A percentile compares a stretch with the other conserved stretches of the same genome.
These are phyloP conservation scores for Atta cephalotes DNA, from an alignment of 1,140 invertebrate genomes.

Conservation along the genomic window DNA sequence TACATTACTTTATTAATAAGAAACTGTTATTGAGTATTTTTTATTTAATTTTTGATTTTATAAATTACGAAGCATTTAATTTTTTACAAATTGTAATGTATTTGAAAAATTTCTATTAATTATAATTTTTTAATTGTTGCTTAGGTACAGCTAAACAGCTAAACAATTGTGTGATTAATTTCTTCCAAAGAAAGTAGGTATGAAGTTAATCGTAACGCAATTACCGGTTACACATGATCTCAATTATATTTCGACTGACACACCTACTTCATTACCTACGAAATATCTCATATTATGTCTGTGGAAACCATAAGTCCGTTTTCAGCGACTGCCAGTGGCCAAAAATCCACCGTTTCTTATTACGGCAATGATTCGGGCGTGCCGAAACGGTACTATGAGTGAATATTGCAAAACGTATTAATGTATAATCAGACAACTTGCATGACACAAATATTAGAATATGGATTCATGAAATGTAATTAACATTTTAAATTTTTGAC, in stretches of 20 bases:
- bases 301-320: conserved; percentile 73
- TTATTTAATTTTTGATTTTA: conserved; percentile 1
- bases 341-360: conserved; percentile 41
- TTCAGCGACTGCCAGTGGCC: conserved; percentile 56
- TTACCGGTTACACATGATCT: conserved; percentile 59
- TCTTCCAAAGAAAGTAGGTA: conserved; percentile 45
- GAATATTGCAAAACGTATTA: conserved; percentile 30
- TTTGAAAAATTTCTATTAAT: not conserved
- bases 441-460: not conserved
- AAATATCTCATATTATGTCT: conserved; percentile 74
- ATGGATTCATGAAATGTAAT: not conserved
- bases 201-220: conserved; percentile 69
- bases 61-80: not conserved
- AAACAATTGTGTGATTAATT: conserved; percentile 23
- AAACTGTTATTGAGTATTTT: not conserved
- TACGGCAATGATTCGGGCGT: conserved; percentile 11
- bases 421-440: conserved; percentile 2
- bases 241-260: conserved; percentile 54
- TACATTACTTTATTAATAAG: not conserved
- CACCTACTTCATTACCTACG: conserved; percentile 71
- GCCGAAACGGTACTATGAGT: conserved; percentile 10
- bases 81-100: not conserved
- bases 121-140: not conserved
- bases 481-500: not conserved
- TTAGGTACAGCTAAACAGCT: not conserved